These are phyloP conservation scores for Zaprionus tsacasi DNA, from an alignment of 1,140 invertebrate genomes.

Conservation along the genomic window DNA sequence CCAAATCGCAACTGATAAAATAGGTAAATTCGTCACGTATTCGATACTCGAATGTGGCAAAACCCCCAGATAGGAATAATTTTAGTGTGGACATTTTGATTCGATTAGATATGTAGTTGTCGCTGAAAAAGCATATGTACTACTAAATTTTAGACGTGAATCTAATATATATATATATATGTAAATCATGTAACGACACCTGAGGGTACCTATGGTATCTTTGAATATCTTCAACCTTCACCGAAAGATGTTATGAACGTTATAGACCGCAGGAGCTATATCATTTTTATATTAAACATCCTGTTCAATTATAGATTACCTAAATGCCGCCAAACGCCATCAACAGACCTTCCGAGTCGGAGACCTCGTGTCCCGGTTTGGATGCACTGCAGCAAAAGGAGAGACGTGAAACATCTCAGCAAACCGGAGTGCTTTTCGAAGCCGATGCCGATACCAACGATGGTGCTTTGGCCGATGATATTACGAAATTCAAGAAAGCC, in stretches of 20 bases:
- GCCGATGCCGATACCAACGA: conserved; percentile 86
- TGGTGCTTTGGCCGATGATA: conserved; percentile 83
- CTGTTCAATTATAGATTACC: not conserved
- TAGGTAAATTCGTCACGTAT: not conserved
- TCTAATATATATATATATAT: too few relatives aligned
- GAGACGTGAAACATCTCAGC: conserved; percentile 37
- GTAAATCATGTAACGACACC: too few relatives aligned
- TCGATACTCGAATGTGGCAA: not conserved
- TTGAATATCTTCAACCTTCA: conserved; percentile 55
- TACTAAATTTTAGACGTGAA: too few relatives aligned
- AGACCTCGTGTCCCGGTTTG: not conserved
- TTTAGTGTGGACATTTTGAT: not conserved
- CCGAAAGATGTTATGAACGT: conserved; percentile 47
- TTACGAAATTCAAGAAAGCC: conserved; percentile 75
- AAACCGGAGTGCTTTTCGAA: conserved; percentile 87
- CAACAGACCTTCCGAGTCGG: conserved; percentile 17
- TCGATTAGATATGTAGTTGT: not conserved
- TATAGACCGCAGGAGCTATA: conserved; percentile 37
- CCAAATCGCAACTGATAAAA: not conserved
- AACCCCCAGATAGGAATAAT: not conserved
- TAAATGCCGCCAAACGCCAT: conserved; percentile 71
- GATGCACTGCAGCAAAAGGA: not conserved
- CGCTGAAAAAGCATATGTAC: too few relatives aligned
- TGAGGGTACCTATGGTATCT: not conserved
- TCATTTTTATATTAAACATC: not conserved